Evolutionary conservation across 2,113 vertebrate genomes (phyloP).

Genomic region (Heliornis fulica): DNA sequence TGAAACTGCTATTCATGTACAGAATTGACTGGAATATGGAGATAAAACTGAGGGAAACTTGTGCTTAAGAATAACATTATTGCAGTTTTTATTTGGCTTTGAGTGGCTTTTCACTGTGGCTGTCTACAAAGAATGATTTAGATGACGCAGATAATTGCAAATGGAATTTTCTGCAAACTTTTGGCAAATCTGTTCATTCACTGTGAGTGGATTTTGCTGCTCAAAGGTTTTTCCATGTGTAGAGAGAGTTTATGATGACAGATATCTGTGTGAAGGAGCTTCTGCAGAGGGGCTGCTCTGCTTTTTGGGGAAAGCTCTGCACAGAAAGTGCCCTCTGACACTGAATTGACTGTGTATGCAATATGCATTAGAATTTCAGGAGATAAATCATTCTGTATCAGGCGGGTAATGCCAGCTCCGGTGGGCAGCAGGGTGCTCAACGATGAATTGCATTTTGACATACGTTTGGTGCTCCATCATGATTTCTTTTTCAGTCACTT

Average conservation of each 20-base stretch:
- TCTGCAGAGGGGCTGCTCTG: not conserved
- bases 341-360: not conserved
- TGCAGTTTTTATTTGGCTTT: conserved; percentile 5
- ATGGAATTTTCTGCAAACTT: conserved; percentile 12
- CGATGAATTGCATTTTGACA: not conserved
- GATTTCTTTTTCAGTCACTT: not conserved
- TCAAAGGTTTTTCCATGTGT: conserved; percentile 5
- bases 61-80: not conserved
- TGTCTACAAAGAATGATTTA: not conserved
- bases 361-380: not conserved
- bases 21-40: not conserved
- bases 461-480: not conserved
- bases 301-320: not conserved
- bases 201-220: not conserved
- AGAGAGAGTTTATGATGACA: not conserved
- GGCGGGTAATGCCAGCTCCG: not conserved
- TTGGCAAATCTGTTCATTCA: not conserved
- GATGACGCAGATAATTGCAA: not conserved
- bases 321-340: not conserved
- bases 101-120: not conserved
- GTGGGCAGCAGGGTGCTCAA: not conserved
- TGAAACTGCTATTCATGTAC: not conserved
- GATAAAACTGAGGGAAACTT: not conserved
- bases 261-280: not conserved
- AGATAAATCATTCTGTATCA: not conserved